phyloP scores from a whole-genome alignment of 2,113 vertebrate genomes.

The Larimichthys polyactis region DNA sequence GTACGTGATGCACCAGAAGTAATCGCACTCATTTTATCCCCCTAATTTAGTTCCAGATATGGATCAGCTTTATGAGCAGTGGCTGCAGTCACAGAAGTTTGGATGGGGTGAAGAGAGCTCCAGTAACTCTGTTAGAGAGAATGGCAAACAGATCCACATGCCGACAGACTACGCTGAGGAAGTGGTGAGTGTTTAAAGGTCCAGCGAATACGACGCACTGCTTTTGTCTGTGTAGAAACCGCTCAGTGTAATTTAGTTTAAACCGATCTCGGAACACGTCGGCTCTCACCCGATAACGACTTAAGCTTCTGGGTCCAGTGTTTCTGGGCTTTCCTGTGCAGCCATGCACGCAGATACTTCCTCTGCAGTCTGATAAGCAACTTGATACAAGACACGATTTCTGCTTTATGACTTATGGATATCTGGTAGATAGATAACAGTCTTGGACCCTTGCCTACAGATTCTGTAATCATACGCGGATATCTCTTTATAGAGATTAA shows the following conservation, averaged over 20 bases:
- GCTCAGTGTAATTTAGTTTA: not conserved
- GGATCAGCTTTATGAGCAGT: conserved; percentile 97
- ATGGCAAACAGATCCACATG: conserved; percentile 97
- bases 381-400: too few species aligned
- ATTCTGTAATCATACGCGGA: too few species aligned
- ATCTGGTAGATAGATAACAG: too few species aligned
- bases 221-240: not conserved
- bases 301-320: too few species aligned
- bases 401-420: too few species aligned
- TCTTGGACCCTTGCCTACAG: too few species aligned
- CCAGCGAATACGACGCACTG: not conserved
- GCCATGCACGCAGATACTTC: too few species aligned
- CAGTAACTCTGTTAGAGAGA: conserved; percentile 87
- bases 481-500: too few species aligned
- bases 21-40: not conserved
- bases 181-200: conserved; percentile 86
- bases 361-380: too few species aligned
- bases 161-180: conserved; percentile 98
- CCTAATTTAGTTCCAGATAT: conserved; percentile 92
- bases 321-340: too few species aligned
- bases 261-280: too few species aligned
- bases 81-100: conserved; percentile 93
- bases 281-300: too few species aligned
- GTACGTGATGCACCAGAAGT: not conserved
- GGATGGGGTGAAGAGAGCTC: conserved; percentile 90